A percentile compares a stretch with the other conserved stretches of the same genome.
Conservation (phyloP, 2,797 vertebrate species). For the Eulemur albifrons region DNA sequence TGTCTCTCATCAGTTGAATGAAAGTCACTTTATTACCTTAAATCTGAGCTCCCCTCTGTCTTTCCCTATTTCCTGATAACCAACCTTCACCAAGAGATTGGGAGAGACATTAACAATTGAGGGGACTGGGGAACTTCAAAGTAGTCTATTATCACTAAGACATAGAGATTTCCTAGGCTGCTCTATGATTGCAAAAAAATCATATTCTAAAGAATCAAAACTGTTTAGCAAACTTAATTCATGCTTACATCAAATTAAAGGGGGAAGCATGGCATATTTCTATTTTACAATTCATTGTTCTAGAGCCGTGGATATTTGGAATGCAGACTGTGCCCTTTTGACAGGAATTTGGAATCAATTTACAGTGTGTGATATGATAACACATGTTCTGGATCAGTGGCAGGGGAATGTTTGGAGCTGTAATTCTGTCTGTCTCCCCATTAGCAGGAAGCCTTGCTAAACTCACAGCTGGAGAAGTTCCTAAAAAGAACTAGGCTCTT, state of each 20-base stretch:
- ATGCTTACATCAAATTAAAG: neutral
- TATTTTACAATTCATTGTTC: neutral
- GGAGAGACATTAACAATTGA: neutral
- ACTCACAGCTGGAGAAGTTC: conserved; percentile 23
- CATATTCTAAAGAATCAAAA: conserved; percentile 45
- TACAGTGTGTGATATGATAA: conserved; percentile 31
- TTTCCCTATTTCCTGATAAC: conserved; percentile 9
- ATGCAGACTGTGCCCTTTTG: neutral
- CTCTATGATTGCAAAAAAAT: neutral
- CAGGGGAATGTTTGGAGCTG: conserved; percentile 55
- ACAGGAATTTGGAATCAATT: conserved; percentile 37
- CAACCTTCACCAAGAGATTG: conserved; percentile 13
- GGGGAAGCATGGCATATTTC: neutral
- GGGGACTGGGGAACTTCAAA: neutral
- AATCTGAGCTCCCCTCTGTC: neutral
- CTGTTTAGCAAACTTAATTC: neutral
- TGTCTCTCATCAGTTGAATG: conserved; percentile 46
- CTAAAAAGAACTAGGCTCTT: conserved; percentile 40
- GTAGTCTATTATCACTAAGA: neutral
- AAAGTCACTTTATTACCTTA: conserved; percentile 54
- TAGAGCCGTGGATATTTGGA: neutral
- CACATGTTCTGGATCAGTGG: neutral
- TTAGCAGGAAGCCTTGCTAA: conserved; percentile 39
- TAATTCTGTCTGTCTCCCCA: conserved; percentile 70
- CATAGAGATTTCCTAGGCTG: neutral